A percentile compares a stretch with the other conserved stretches of the same genome.
Evolutionary conservation across 2,888 invertebrate species (phyloP).

Genomic region (Caenorhabditis uteleia): DNA sequence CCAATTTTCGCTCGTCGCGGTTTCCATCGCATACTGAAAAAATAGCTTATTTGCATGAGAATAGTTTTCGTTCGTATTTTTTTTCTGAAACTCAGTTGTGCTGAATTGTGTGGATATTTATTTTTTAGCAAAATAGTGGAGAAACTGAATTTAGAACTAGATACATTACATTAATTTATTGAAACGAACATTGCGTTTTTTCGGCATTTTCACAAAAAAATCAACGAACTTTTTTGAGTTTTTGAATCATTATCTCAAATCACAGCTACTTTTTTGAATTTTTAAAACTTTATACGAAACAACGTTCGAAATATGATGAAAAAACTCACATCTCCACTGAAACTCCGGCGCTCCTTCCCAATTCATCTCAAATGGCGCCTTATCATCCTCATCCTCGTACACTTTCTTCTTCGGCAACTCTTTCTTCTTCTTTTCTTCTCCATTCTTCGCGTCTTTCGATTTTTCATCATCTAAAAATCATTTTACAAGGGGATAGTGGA

Average conservation of each 20-base stretch:
- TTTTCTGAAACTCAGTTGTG: too few species aligned
- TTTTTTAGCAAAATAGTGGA: too few species aligned
- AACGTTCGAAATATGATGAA: background rate
- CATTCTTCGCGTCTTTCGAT: conserved; percentile 2
- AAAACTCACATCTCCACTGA: conserved; percentile 51
- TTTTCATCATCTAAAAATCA: background rate
- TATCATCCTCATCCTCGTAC: conserved; percentile 43
- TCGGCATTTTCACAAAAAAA: too few species aligned
- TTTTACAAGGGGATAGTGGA: background rate
- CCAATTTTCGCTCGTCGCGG: conserved; percentile 29
- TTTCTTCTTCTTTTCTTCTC: conserved; percentile 12
- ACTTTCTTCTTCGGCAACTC: conserved; percentile 14
- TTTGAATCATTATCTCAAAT: too few species aligned
- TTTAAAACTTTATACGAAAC: background rate
- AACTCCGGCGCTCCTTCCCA: conserved; percentile 59
- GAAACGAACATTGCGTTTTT: too few species aligned
- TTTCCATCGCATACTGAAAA: conserved; percentile 25
- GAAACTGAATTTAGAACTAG: too few species aligned
- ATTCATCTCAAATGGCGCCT: conserved; percentile 38
- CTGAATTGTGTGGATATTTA: too few species aligned
- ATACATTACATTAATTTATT: too few species aligned
- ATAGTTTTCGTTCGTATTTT: background rate
- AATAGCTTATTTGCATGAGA: too few species aligned
- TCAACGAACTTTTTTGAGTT: too few species aligned
- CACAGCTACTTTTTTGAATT: too few species aligned